These are phyloP conservation scores for Vollenhovia emeryi DNA, from an alignment of 1,140 invertebrate genomes.

Conservation along the genomic window DNA sequence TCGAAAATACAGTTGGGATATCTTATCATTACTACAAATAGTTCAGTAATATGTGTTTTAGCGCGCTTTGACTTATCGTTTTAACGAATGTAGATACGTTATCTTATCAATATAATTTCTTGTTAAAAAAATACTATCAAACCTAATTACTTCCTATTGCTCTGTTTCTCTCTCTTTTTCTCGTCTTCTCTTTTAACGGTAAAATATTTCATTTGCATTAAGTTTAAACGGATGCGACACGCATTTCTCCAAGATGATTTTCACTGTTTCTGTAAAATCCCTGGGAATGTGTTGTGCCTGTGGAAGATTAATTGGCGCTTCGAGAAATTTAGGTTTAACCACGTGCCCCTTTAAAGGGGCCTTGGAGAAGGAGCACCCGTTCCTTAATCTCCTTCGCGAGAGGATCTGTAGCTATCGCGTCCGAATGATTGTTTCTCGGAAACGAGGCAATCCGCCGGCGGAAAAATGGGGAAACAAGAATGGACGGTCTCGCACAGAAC, in stretches of 20 bases:
- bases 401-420: slow-evolving; percentile 4
- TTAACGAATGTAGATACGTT: not conserved
- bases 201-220: not conserved
- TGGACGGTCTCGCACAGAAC: slow-evolving; percentile 11
- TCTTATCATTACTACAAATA: not conserved
- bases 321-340: slow-evolving; percentile 24
- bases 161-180: not conserved
- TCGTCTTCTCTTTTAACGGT: not conserved
- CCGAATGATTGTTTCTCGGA: slow-evolving; percentile 34
- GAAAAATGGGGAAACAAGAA: slow-evolving; percentile 8
- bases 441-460: slow-evolving; percentile 2
- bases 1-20: not conserved
- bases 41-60: not conserved
- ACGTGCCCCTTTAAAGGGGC: not conserved
- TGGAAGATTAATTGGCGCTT: not conserved
- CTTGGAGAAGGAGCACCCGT: not conserved
- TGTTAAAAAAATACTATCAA: not conserved
- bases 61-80: not conserved
- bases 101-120: not conserved
- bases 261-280: not conserved
- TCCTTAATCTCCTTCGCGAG: slow-evolving; percentile 4
- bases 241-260: not conserved
- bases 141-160: not conserved
- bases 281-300: not conserved
- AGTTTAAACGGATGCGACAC: not conserved